Conservation (phyloP, 92 coral and sea anemone genomes). For the Diadumene lineata region DNA sequence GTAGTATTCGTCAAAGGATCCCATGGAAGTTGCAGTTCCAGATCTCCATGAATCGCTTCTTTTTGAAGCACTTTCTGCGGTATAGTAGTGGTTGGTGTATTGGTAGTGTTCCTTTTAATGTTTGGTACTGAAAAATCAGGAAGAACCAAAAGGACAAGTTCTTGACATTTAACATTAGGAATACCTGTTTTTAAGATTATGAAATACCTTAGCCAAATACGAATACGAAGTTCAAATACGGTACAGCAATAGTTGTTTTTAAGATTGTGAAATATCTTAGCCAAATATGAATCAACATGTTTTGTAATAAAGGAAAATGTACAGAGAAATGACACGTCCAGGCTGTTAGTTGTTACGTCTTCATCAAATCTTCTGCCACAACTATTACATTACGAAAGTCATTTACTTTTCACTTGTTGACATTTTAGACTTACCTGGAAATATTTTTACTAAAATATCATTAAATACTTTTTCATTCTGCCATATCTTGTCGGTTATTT, state of each 20-base stretch:
- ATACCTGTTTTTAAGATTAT: too few relatives aligned
- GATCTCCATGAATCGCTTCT: constrained; percentile 58
- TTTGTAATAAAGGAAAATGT: too few relatives aligned
- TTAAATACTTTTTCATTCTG: constrained; percentile 65
- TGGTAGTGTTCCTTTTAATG: constrained; percentile 27
- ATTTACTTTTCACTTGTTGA: too few relatives aligned
- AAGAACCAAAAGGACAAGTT: background rate
- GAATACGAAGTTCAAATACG: too few relatives aligned
- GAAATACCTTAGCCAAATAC: too few relatives aligned
- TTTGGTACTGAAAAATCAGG: constrained; percentile 16
- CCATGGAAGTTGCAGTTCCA: constrained; percentile 89
- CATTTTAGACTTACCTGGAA: constrained; percentile 42
- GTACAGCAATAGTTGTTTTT: too few relatives aligned
- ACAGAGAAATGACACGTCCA: too few relatives aligned
- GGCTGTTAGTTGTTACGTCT: too few relatives aligned
- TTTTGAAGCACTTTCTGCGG: constrained; percentile 14
- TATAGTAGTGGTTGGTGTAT: constrained; percentile 17
- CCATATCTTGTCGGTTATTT: constrained; percentile 51
- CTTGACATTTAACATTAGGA: background rate
- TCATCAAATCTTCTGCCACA: too few relatives aligned
- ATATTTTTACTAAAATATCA: constrained; percentile 54
- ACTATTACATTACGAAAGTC: too few relatives aligned
- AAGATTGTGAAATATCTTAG: too few relatives aligned
- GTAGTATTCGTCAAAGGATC: constrained; percentile 69
- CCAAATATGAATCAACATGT: too few relatives aligned